Percentiles rank a stretch among this genome's conserved stretches.
These are phyloP conservation scores for Drosophila rufa DNA, from an alignment of 1,140 invertebrate species.

Conservation along the genomic window DNA sequence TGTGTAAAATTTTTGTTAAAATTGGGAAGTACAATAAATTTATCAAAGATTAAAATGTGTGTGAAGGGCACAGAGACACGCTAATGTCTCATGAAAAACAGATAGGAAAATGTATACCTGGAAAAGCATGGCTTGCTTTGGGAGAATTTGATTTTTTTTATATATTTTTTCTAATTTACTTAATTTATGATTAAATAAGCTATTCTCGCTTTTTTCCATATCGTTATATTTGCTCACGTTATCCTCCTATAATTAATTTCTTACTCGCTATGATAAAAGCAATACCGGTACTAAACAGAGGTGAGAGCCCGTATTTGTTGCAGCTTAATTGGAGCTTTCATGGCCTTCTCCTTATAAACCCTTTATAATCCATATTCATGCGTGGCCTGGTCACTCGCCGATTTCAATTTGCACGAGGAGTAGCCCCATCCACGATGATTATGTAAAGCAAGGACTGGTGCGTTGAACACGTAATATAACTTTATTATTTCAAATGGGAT, in stretches of 20 bases:
- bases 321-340: constrained; percentile 69
- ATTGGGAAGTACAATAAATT: constrained; percentile 27
- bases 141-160: neutral
- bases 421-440: constrained; percentile 32
- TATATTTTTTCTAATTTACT: neutral
- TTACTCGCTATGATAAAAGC: neutral
- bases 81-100: neutral
- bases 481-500: constrained; percentile 58
- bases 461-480: constrained; percentile 67
- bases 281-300: neutral
- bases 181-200: too few species aligned
- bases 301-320: constrained; percentile 47
- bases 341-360: constrained; percentile 52
- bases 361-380: constrained; percentile 58
- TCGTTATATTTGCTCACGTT: too few species aligned
- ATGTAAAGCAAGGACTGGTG: constrained; percentile 31
- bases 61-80: neutral
- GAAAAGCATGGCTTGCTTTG: neutral
- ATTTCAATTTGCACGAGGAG: constrained; percentile 63
- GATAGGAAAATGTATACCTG: neutral
- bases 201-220: too few species aligned
- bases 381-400: constrained; percentile 45
- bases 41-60: constrained; percentile 19
- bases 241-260: too few species aligned
- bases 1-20: constrained; percentile 19